Percentiles rank a stretch among this genome's conserved stretches.
phyloP scores from a whole-genome alignment of 2,113 vertebrate genomes.

The Nerophis lumbriciformis region DNA sequence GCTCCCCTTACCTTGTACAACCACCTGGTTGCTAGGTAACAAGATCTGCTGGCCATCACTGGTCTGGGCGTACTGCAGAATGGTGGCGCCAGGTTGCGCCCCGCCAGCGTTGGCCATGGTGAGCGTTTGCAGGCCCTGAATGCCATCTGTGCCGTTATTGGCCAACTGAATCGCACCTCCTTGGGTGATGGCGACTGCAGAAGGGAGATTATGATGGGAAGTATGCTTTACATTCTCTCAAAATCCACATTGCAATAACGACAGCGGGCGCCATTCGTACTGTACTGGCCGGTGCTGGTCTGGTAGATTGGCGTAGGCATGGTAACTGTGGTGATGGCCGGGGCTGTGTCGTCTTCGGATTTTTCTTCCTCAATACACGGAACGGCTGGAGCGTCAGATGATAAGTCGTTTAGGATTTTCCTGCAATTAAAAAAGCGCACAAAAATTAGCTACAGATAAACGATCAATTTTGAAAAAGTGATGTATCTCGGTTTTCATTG shows the following conservation, averaged over 20 bases:
- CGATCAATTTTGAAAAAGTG: too few species aligned
- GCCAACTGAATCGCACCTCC: constrained; percentile 96
- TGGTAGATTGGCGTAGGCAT: constrained; percentile 99
- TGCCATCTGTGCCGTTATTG: constrained; percentile 95
- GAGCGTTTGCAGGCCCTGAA: constrained; percentile 91
- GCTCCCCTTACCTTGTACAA: constrained; percentile 88
- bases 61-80: constrained; percentile 97
- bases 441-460: not conserved
- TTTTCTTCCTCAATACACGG: constrained; percentile 97
- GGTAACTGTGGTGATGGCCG: constrained; percentile 93
- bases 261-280: constrained; percentile 58
- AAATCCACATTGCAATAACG: not conserved
- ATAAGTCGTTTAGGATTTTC: constrained; percentile 98
- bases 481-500: too few species aligned
- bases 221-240: not conserved
- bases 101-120: constrained; percentile 91
- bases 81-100: constrained; percentile 87
- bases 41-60: constrained; percentile 97
- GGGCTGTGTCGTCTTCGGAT: constrained; percentile 90
- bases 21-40: constrained; percentile 97
- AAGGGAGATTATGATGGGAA: constrained; percentile 2
- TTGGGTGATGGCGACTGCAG: constrained; percentile 93
- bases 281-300: constrained; percentile 98
- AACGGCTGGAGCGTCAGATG: constrained; percentile 91
- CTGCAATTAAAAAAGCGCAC: constrained; percentile 61